Evolutionary conservation across 1,140 invertebrate species (phyloP).

Genomic region (Capitella teleta): DNA sequence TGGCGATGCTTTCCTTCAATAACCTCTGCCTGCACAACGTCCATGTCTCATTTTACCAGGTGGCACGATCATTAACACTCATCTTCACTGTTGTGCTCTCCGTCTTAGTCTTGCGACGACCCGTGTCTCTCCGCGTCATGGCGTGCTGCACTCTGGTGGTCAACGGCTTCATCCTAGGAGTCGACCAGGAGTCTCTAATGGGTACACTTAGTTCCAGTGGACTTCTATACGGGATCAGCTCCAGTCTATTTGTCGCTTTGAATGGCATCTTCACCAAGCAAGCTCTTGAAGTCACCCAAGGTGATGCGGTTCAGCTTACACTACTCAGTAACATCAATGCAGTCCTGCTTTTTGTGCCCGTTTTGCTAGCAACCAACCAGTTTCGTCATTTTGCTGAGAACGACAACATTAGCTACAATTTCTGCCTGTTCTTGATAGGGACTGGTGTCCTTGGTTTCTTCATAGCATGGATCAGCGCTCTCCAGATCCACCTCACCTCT

Average conservation of each 20-base stretch:
- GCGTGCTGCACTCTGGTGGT: slow-evolving; percentile 30
- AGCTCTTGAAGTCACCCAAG: slow-evolving; percentile 18
- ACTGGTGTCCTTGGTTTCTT: slow-evolving; percentile 31
- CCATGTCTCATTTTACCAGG: slow-evolving; percentile 38
- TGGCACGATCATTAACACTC: slow-evolving; percentile 37
- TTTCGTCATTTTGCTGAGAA: too few species aligned
- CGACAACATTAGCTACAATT: slow-evolving; percentile 13
- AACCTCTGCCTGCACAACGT: slow-evolving; percentile 39
- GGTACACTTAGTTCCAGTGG: slow-evolving; percentile 29
- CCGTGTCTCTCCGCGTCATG: slow-evolving; percentile 17
- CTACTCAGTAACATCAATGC: slow-evolving; percentile 33
- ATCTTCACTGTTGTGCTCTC: slow-evolving; percentile 37
- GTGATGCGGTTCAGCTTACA: slow-evolving; percentile 26
- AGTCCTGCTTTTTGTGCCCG: slow-evolving; percentile 24
- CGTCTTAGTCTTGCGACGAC: slow-evolving; percentile 21
- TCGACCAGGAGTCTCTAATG: slow-evolving; percentile 32
- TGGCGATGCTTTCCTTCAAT: slow-evolving; percentile 31
- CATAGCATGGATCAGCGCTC: slow-evolving; percentile 34
- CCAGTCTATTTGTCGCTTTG: slow-evolving; percentile 34
- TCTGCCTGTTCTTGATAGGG: slow-evolving; percentile 25
- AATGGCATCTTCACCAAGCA: slow-evolving; percentile 32
- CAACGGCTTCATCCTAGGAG: slow-evolving; percentile 33
- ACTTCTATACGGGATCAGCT: slow-evolving; percentile 31
- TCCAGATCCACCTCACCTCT: slow-evolving; percentile 37
- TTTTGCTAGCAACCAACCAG: slow-evolving; percentile 26